Conservation (phyloP, 2,113 vertebrate genomes). For the Embiotoca jacksoni region DNA sequence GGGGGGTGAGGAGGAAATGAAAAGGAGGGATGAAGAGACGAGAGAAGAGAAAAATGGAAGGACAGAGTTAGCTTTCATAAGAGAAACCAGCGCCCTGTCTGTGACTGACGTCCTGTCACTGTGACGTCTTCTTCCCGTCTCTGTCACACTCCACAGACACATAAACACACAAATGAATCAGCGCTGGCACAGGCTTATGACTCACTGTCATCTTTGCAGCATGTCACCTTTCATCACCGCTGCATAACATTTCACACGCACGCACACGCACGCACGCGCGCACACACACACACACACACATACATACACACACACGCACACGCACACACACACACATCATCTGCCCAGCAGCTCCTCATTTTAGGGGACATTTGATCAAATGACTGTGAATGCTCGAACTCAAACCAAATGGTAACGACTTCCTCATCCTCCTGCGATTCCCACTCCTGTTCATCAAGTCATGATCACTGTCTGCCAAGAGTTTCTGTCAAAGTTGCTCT, state of each 20-base stretch:
- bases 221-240: slow-evolving; percentile 97
- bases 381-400: slow-evolving; percentile 94
- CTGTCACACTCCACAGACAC: slow-evolving; percentile 62
- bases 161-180: slow-evolving; percentile 87
- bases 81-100: slow-evolving; percentile 55
- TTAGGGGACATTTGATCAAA: slow-evolving; percentile 95
- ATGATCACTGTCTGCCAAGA: slow-evolving; percentile 66
- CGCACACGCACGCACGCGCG: slow-evolving; percentile 34
- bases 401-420: slow-evolving; percentile 95
- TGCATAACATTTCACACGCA: slow-evolving; percentile 90
- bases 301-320: slow-evolving; percentile 29
- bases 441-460: slow-evolving; percentile 79
- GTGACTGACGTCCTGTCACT: slow-evolving; percentile 72
- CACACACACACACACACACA: slow-evolving; percentile 48
- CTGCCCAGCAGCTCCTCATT: slow-evolving; percentile 71
- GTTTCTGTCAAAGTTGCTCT: slow-evolving; percentile 31
- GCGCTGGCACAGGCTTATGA: slow-evolving; percentile 90
- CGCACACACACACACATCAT: slow-evolving; percentile 26
- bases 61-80: slow-evolving; percentile 62
- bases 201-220: slow-evolving; percentile 95
- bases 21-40: slow-evolving; percentile 52
- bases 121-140: slow-evolving; percentile 69
- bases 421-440: slow-evolving; percentile 83
- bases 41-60: slow-evolving; percentile 75
- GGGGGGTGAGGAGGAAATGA: slow-evolving; percentile 63